These are phyloP conservation scores for Apotomis capreana DNA, from an alignment of 2,888 invertebrate genomes.

Conservation along the genomic window DNA sequence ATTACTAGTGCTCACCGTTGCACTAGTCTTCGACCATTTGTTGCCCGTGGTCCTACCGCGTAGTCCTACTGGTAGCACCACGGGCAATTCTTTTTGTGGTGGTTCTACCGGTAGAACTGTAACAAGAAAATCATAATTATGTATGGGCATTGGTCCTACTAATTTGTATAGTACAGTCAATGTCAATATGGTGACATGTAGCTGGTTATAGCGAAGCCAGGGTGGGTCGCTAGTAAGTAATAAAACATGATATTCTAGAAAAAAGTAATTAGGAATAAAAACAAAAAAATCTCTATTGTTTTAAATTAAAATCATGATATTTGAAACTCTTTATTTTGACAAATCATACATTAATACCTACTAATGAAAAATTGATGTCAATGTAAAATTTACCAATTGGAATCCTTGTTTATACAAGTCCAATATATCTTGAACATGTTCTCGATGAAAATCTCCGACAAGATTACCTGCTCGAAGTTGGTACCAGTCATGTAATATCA, in stretches of 20 bases:
- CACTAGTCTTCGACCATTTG: conserved; percentile 10
- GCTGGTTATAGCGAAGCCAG: conserved; percentile 9
- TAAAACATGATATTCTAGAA: conserved; percentile 46
- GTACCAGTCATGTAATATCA: conserved; percentile 20
- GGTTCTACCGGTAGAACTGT: conserved; percentile 9
- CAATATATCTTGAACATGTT: conserved; percentile 26
- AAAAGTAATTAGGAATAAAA: conserved; percentile 42
- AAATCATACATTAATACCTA: conserved; percentile 11
- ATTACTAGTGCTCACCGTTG: conserved; percentile 7
- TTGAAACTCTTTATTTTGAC: conserved; percentile 8
- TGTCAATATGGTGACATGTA: conserved; percentile 17
- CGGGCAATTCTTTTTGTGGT: conserved; percentile 15
- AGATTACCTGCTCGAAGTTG: conserved; percentile 25
- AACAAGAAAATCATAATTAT: conserved; percentile 13
- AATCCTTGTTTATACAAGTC: conserved; percentile 16
- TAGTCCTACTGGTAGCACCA: conserved; percentile 21
- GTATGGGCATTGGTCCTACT: conserved; percentile 23
- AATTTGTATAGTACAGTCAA: conserved; percentile 20
- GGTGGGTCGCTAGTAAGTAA: conserved; percentile 5
- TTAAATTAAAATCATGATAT: conserved; percentile 18
- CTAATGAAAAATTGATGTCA: conserved; percentile 9
- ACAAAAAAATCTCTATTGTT: conserved; percentile 11
- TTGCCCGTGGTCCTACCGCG: conserved; percentile 15
- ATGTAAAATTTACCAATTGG: conserved; percentile 6
- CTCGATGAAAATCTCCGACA: conserved; percentile 23